Evolutionary conservation across 2,888 invertebrate species (phyloP).

Genomic region (Endotricha flammealis): DNA sequence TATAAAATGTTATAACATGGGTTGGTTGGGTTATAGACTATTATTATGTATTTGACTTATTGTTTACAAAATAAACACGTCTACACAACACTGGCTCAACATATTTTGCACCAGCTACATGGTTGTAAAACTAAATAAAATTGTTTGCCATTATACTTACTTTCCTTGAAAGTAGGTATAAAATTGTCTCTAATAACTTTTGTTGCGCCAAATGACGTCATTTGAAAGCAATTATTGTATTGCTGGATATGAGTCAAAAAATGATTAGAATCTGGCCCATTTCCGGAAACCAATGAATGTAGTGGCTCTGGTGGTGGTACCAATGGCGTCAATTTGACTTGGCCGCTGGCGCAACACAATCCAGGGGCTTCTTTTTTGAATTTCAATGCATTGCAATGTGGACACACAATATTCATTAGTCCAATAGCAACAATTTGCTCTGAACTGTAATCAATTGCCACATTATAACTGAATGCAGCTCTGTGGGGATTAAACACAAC

Average conservation of each 20-base stretch:
- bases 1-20: too few relatives aligned
- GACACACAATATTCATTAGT: constrained; percentile 21
- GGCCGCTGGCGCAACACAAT: constrained; percentile 18
- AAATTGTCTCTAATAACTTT: constrained; percentile 22
- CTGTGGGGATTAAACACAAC: constrained; percentile 24
- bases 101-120: too few relatives aligned
- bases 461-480: constrained; percentile 18
- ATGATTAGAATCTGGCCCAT: constrained; percentile 19
- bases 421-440: constrained; percentile 22
- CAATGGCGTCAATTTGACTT: constrained; percentile 14
- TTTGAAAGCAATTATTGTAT: constrained; percentile 34
- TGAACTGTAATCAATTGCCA: constrained; percentile 18
- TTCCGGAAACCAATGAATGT: constrained; percentile 17
- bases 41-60: too few relatives aligned
- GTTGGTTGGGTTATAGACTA: too few relatives aligned
- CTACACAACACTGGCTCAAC: too few relatives aligned
- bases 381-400: constrained; percentile 31
- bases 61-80: too few relatives aligned
- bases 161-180: constrained; percentile 32
- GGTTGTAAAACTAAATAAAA: too few relatives aligned
- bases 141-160: too few relatives aligned
- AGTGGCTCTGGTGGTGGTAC: constrained; percentile 19
- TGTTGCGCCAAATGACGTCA: constrained; percentile 35
- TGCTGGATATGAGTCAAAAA: constrained; percentile 30
- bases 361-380: constrained; percentile 29